phyloP scores from a whole-genome alignment of 2,113 vertebrate genomes.

The Columba livia region DNA sequence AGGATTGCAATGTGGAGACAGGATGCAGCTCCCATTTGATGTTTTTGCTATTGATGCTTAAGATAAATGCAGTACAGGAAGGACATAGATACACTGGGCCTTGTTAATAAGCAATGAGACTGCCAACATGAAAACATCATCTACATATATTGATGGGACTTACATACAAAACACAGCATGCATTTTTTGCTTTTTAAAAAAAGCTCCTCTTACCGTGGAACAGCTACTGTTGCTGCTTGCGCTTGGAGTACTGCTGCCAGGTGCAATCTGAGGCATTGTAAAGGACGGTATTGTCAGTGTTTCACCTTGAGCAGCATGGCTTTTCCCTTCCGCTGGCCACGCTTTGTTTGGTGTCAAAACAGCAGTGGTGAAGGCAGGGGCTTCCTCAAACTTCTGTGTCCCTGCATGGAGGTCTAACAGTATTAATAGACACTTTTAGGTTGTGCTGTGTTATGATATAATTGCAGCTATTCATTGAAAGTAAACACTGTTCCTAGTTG shows the following conservation, averaged over 20 bases:
- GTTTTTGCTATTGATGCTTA: neutral
- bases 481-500: conserved; percentile 25
- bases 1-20: neutral
- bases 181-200: neutral
- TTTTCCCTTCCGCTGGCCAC: conserved; percentile 80
- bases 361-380: conserved; percentile 73
- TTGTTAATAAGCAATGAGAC: neutral
- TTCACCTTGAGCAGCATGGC: conserved; percentile 63
- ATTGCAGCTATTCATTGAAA: conserved; percentile 36
- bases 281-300: conserved; percentile 75
- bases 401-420: conserved; percentile 72
- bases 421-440: conserved; percentile 4
- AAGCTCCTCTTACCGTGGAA: conserved; percentile 85
- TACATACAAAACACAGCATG: neutral
- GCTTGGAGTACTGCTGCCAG: conserved; percentile 86
- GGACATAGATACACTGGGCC: neutral
- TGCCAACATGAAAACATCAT: neutral
- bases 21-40: neutral
- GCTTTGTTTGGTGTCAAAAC: conserved; percentile 76
- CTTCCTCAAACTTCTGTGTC: conserved; percentile 80
- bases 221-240: conserved; percentile 88
- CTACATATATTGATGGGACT: neutral
- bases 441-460: conserved; percentile 3
- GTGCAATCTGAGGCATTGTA: conserved; percentile 79
- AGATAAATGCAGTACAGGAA: neutral